Evolutionary conservation across 2,113 vertebrate genomes (phyloP).

Genomic region (Ginglymostoma cirratum): DNA sequence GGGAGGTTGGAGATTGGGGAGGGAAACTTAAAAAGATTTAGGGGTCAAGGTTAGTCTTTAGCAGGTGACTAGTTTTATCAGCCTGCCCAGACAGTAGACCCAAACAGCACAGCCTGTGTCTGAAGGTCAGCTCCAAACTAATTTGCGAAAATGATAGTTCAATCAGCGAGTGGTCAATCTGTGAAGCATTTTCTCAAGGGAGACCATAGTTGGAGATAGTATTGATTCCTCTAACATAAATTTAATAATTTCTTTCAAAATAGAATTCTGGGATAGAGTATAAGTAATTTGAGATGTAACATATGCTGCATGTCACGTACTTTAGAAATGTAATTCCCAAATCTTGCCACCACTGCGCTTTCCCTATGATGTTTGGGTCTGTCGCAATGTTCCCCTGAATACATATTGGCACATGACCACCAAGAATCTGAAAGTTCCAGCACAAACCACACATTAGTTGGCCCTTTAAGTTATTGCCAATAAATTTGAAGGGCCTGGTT

Average conservation of each 20-base stretch:
- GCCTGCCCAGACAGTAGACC: background rate
- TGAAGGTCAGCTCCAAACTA: background rate
- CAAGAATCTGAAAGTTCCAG: no score
- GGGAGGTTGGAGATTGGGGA: background rate
- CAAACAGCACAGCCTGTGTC: background rate
- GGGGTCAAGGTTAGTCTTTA: background rate
- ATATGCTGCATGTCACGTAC: background rate
- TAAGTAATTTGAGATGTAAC: background rate
- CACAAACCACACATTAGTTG: no score
- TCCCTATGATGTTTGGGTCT: background rate
- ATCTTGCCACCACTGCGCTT: background rate
- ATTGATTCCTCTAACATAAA: background rate
- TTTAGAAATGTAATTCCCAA: background rate
- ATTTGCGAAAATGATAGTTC: background rate
- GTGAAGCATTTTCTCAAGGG: background rate
- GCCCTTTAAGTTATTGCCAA: no score
- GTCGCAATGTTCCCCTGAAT: no score
- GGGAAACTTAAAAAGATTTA: background rate
- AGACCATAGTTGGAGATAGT: background rate
- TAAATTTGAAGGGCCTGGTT: background rate
- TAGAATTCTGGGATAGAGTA: background rate
- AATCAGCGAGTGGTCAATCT: background rate
- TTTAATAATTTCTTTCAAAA: background rate
- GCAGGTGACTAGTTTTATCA: background rate
- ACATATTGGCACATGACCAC: no score